Evolutionary conservation across 2,113 vertebrate species (phyloP).

Genomic region (Bagarius yarrelli): DNA sequence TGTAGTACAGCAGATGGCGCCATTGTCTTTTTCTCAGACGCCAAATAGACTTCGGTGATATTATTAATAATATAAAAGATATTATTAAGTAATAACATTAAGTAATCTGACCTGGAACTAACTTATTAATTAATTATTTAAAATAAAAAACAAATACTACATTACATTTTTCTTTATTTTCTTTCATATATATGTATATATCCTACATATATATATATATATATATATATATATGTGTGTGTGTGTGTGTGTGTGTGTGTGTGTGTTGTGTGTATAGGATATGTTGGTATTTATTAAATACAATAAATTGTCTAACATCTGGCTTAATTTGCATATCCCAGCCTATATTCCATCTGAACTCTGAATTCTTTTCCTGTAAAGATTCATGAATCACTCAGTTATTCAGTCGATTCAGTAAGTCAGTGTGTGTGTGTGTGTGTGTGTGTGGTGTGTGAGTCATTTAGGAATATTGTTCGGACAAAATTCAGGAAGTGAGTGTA

Average conservation of each 20-base stretch:
- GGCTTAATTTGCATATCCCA: neutral
- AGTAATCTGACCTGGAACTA: no score
- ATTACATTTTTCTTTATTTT: no score
- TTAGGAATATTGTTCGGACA: no score
- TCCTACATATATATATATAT: no score
- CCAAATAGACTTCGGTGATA: no score
- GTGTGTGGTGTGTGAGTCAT: neutral
- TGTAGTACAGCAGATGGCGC: constrained; percentile 61
- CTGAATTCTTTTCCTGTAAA: neutral
- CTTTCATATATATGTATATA: no score
- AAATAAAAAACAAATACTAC: no score
- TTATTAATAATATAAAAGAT: neutral
- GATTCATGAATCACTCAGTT: neutral
- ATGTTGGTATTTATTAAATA: neutral
- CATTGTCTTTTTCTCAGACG: constrained; percentile 35
- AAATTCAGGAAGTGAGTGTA: no score
- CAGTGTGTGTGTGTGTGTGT: neutral
- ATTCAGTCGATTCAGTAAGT: neutral
- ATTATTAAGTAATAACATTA: no score
- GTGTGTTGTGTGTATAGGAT: no score
- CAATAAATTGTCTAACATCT: neutral
- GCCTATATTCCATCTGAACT: no score
- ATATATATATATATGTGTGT: neutral
- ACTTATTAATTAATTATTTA: no score
- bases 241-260: neutral